Conservation (phyloP, 1,140 invertebrate species). For the Steinernema feltiae region DNA sequence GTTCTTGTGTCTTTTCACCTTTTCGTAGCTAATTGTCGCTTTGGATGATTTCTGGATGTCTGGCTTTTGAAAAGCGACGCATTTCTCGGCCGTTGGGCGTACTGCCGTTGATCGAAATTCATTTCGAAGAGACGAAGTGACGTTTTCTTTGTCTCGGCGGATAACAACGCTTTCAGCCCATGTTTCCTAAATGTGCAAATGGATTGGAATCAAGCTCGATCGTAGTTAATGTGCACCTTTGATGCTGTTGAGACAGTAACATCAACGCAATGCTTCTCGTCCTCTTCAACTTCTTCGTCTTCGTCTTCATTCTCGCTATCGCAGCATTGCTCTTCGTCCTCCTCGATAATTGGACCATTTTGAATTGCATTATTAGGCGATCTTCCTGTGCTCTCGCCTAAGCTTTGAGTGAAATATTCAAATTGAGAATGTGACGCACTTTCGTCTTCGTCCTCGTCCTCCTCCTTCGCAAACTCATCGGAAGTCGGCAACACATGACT, state of each 20-base stretch:
- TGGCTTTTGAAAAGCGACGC: conserved; percentile 34
- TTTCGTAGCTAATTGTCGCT: conserved; percentile 51
- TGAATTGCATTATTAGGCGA: neutral
- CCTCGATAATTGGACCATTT: neutral
- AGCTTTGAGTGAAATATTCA: neutral
- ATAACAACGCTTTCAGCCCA: neutral
- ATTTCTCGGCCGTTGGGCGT: conserved; percentile 19
- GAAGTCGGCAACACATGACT: conserved; percentile 57
- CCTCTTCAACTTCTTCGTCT: conserved; percentile 19
- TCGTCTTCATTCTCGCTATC: conserved; percentile 19
- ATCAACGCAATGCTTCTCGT: neutral
- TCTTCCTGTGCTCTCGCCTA: neutral
- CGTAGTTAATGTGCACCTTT: neutral
- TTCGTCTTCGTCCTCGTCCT: conserved; percentile 47
- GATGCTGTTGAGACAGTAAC: neutral
- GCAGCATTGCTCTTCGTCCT: neutral
- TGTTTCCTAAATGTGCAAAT: neutral
- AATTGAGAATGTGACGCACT: neutral
- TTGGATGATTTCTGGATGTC: conserved; percentile 8
- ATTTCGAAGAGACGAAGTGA: neutral
- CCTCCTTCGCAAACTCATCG: conserved; percentile 57
- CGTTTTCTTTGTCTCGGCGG: neutral
- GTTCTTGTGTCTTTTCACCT: conserved; percentile 53
- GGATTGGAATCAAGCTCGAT: neutral
- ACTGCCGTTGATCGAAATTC: neutral